A percentile compares a stretch with the other conserved stretches of the same genome.
Evolutionary conservation across 1,140 invertebrate genomes (phyloP).

Genomic region (Drosophila ironensis): DNA sequence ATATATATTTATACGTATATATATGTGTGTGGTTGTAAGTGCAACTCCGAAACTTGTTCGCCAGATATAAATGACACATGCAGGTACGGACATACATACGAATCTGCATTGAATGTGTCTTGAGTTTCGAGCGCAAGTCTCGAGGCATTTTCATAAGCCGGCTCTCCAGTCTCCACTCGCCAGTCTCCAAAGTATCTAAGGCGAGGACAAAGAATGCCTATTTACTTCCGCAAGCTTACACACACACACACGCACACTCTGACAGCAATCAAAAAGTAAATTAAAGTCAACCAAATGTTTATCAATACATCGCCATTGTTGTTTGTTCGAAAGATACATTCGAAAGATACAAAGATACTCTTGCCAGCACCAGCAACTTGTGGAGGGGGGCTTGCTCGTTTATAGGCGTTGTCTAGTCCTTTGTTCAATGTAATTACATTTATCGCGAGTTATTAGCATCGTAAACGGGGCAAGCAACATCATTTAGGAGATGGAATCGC

Average conservation of each 20-base stretch:
- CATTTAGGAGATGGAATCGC: no score
- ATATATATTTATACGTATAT: background rate
- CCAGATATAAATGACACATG: constrained; percentile 24
- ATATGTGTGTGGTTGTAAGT: no score
- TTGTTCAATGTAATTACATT: background rate
- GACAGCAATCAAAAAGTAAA: constrained; percentile 9
- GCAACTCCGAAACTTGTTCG: constrained; percentile 18
- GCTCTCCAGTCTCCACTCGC: background rate
- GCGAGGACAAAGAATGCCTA: constrained; percentile 19
- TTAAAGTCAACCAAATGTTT: background rate
- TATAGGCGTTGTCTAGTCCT: no score
- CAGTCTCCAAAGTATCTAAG: background rate
- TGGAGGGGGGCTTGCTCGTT: no score
- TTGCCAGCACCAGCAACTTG: no score
- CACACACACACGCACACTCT: constrained; percentile 18
- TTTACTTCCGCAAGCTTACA: constrained; percentile 17
- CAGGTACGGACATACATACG: constrained; percentile 6
- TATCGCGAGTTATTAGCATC: no score
- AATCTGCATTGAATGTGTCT: constrained; percentile 12
- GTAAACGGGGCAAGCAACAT: no score
- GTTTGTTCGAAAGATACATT: no score
- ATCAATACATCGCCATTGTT: constrained; percentile 1
- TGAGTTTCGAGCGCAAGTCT: background rate
- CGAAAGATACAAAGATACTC: no score
- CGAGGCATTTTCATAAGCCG: background rate